phyloP scores from a whole-genome alignment of 2,113 vertebrate genomes.

The Malurus alboscapulatus region DNA sequence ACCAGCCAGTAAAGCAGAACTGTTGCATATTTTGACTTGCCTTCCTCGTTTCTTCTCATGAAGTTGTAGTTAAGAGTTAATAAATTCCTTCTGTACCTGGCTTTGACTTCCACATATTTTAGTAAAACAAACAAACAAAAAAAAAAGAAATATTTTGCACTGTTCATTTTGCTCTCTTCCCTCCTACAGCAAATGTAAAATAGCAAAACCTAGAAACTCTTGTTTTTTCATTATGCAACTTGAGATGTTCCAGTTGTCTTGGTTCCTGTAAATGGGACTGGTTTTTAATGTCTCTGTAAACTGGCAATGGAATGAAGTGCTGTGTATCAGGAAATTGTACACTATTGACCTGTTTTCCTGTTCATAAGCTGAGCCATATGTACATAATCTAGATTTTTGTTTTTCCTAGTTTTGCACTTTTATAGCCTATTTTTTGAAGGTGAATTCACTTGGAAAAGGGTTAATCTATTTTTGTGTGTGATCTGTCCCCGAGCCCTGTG shows the following conservation, averaged over 20 bases:
- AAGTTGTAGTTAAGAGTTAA: constrained; percentile 24
- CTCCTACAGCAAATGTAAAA: constrained; percentile 43
- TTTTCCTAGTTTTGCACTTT: constrained; percentile 83
- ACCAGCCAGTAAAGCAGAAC: constrained; percentile 49
- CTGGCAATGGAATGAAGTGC: constrained; percentile 70
- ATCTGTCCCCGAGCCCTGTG: constrained; percentile 55
- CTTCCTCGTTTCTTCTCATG: constrained; percentile 27
- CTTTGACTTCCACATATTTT: constrained; percentile 59
- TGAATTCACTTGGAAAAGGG: constrained; percentile 76
- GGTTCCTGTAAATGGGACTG: constrained; percentile 51
- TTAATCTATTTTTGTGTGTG: constrained; percentile 69
- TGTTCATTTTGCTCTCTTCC: constrained; percentile 65
- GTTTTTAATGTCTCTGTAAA: constrained; percentile 48
- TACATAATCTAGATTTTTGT: constrained; percentile 78
- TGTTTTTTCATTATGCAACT: constrained; percentile 61
- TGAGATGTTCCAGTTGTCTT: constrained; percentile 60
- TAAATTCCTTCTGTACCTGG: constrained; percentile 25
- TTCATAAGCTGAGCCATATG: constrained; percentile 85
- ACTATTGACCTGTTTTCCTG: constrained; percentile 70
- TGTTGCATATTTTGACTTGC: constrained; percentile 22
- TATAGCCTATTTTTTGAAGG: constrained; percentile 82
- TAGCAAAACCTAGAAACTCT: constrained; percentile 40
- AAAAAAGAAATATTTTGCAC: constrained; percentile 72
- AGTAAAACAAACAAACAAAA: constrained; percentile 55
- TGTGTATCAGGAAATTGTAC: constrained; percentile 73